A percentile compares a stretch with the other conserved stretches of the same genome.
phyloP scores from a whole-genome alignment of 2,113 vertebrate genomes.

The Ceuthmochares aereus region DNA sequence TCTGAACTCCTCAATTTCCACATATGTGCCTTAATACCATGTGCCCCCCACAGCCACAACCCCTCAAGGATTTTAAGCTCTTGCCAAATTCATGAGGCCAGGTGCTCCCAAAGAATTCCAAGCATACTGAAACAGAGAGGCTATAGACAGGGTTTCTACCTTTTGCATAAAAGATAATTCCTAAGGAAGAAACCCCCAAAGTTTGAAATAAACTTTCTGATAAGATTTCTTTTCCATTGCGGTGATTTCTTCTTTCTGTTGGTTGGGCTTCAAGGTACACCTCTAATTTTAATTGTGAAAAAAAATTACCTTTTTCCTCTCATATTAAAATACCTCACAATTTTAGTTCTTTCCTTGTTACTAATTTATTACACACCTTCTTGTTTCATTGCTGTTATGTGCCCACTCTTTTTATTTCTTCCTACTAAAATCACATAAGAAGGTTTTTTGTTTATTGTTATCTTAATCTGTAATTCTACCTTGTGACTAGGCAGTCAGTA shows the following conservation, averaged over 20 bases:
- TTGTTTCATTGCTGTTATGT: background rate
- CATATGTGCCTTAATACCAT: background rate
- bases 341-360: background rate
- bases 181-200: background rate
- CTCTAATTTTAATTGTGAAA: background rate
- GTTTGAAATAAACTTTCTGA: background rate
- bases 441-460: background rate
- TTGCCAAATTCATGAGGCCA: background rate
- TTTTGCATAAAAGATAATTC: background rate
- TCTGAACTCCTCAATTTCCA: background rate
- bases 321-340: background rate
- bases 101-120: background rate
- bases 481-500: background rate
- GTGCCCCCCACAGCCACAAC: rapidly evolving
- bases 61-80: background rate
- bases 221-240: background rate
- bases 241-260: background rate
- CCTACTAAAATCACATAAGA: background rate
- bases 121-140: background rate
- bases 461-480: background rate
- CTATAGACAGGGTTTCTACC: background rate
- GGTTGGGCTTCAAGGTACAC: background rate
- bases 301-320: background rate
- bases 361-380: background rate
- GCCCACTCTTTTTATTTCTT: background rate